Percentiles rank a stretch among this genome's conserved stretches.
Conservation (phyloP, 2,888 invertebrate genomes). For the Leptogaster cylindrica region DNA sequence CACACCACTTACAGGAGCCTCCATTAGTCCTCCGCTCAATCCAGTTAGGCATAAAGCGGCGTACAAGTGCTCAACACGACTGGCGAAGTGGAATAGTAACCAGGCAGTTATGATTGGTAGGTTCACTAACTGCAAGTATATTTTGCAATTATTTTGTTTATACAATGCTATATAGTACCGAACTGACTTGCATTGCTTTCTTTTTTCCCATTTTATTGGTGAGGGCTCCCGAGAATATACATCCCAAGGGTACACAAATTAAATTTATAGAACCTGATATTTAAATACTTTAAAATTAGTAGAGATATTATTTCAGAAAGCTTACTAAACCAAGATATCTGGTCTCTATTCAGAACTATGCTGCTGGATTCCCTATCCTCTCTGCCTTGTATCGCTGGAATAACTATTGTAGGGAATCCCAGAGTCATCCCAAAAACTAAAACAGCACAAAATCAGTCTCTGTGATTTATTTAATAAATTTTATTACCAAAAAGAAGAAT, state of each 20-base stretch:
- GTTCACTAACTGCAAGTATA: constrained; percentile 70
- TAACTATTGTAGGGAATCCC: constrained; percentile 81
- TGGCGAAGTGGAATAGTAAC: constrained; percentile 74
- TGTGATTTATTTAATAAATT: background rate
- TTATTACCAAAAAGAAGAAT: constrained; percentile 71
- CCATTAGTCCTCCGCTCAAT: constrained; percentile 77
- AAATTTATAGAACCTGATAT: constrained; percentile 76
- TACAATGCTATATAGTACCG: background rate
- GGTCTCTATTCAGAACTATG: constrained; percentile 66
- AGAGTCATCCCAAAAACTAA: constrained; percentile 79
- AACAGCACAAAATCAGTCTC: constrained; percentile 1
- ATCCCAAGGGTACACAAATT: constrained; percentile 81
- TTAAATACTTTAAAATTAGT: too few species aligned
- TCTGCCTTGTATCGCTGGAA: constrained; percentile 72
- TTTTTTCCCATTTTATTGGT: constrained; percentile 76
- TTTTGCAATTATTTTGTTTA: too few species aligned
- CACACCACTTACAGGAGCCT: constrained; percentile 74
- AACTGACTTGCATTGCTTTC: constrained; percentile 71
- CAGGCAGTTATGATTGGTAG: constrained; percentile 77
- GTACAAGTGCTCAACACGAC: constrained; percentile 70
- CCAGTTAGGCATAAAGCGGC: constrained; percentile 75
- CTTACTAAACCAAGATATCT: constrained; percentile 79
- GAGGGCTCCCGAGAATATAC: constrained; percentile 74
- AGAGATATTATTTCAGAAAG: constrained; percentile 16
- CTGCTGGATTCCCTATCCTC: constrained; percentile 61